Evolutionary conservation across 2,797 vertebrate genomes (phyloP).

Genomic region (Micromesistius poutassou): DNA sequence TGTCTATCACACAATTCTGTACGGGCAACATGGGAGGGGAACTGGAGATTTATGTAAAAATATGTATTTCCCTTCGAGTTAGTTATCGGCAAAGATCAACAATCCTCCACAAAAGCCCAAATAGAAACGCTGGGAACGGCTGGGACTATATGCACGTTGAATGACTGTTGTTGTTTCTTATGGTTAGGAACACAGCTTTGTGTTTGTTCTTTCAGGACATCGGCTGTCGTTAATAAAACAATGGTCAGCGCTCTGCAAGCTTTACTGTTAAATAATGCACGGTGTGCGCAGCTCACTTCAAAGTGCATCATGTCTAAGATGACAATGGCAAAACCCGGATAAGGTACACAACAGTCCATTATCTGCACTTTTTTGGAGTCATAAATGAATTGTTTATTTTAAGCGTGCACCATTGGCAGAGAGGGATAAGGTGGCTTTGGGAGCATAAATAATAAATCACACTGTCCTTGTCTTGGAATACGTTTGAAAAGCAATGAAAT

Average conservation of each 20-base stretch:
- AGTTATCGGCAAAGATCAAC: slow-evolving; percentile 13
- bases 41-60: slow-evolving; percentile 13
- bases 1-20: slow-evolving; percentile 9
- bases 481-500: slow-evolving; percentile 82
- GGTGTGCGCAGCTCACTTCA: slow-evolving; percentile 22
- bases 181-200: not conserved
- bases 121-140: too few species aligned
- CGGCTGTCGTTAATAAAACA: not conserved
- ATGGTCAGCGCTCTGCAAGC: not conserved
- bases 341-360: slow-evolving; percentile 44
- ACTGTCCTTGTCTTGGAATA: slow-evolving; percentile 73
- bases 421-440: slow-evolving; percentile 72
- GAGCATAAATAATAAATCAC: slow-evolving; percentile 81
- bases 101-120: slow-evolving; percentile 23
- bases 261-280: slow-evolving; percentile 34
- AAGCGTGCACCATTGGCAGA: slow-evolving; percentile 61
- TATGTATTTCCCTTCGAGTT: slow-evolving; percentile 9
- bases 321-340: slow-evolving; percentile 38
- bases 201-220: not conserved
- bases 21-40: not conserved
- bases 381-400: slow-evolving; percentile 76
- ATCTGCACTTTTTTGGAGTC: slow-evolving; percentile 64
- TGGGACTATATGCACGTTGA: not conserved
- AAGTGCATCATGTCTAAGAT: slow-evolving; percentile 41
- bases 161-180: not conserved